phyloP scores from a whole-genome alignment of 2,888 invertebrate species.

The Cryptosula pallasiana region DNA sequence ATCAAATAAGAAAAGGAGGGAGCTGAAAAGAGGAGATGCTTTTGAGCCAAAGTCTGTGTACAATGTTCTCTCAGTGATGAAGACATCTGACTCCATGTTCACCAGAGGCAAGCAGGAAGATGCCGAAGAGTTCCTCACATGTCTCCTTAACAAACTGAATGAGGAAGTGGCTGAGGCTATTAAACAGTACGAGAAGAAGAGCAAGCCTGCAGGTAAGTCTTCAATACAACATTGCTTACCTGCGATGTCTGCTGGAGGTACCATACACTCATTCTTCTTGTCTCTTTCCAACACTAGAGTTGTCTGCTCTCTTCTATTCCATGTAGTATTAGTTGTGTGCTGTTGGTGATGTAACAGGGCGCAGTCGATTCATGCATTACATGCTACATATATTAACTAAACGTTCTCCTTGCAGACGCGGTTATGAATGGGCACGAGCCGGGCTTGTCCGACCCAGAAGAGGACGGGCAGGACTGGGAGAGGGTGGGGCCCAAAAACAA shows the following conservation, averaged over 20 bases:
- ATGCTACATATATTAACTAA: too few species aligned
- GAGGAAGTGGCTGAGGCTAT: slow-evolving; percentile 90
- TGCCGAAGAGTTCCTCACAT: slow-evolving; percentile 92
- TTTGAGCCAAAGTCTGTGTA: slow-evolving; percentile 86
- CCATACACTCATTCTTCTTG: too few species aligned
- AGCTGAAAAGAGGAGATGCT: slow-evolving; percentile 62
- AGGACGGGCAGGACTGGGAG: slow-evolving; percentile 49
- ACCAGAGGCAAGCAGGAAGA: slow-evolving; percentile 80
- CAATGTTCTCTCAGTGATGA: slow-evolving; percentile 72
- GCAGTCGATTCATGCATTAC: too few species aligned
- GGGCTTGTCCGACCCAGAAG: slow-evolving; percentile 27
- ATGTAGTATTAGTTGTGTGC: too few species aligned
- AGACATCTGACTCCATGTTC: slow-evolving; percentile 55
- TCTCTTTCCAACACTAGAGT: too few species aligned
- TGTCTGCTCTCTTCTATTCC: too few species aligned
- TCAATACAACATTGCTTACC: too few species aligned
- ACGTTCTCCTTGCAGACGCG: too few species aligned
- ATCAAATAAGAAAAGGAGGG: slow-evolving; percentile 28
- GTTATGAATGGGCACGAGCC: slow-evolving; percentile 12
- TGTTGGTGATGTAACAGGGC: too few species aligned
- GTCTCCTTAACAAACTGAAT: slow-evolving; percentile 84
- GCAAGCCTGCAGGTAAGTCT: slow-evolving; percentile 25
- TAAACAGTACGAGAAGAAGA: slow-evolving; percentile 25
- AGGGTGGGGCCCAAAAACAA: slow-evolving; percentile 79
- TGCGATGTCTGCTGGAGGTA: too few species aligned